Evolutionary conservation across 2,113 vertebrate genomes (phyloP), one percentile per base, ranked within the genome.

Genomic region (Numenius arquata): DNA sequence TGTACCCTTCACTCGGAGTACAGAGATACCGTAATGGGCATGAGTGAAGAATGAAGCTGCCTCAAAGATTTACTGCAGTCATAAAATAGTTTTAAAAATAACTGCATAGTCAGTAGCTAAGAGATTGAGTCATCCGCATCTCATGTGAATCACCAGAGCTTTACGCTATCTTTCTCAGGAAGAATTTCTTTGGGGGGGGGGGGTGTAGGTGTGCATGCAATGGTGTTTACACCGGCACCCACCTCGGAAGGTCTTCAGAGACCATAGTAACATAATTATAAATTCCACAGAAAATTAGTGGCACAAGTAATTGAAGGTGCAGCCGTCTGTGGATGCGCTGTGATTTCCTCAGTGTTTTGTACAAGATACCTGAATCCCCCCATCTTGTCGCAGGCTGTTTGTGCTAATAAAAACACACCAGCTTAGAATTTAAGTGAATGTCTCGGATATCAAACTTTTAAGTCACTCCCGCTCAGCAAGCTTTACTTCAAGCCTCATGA

Each of bases 1-100:
- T 70, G 10, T 73, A 15, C 50, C 65, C 48, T 77, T 90, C 47
- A 47, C 72, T 74, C 26, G 20, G 70, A 55, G 56, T 67, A 79
- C 62, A 90, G 40, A 68, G 58, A 82, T 75, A 68, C 71, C 59
- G 38, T 48, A 82, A 81, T 36, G 89, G 36, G 43, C 58, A 73
- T 10, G 53, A 89, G 89, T 68, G 58, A 85, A 93, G 92, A 94
- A 79, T 82, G 77, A 79, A 92, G 62, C 80, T 85, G 83, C 67
- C 88, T 93, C 88, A 91, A 95, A 96, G 95, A 97, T 81, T 95
- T 97, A 97, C 94, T 96, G 97, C 95, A 76, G 75, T 92, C 94
- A 94, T 93, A 95, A 95, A 53, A 97, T 92, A 56, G 88, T 96
- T 98, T 98, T 98, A 98, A 98, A 98, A 98, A 98, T 98, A 98